A percentile compares a stretch with the other conserved stretches of the same genome.
These are phyloP conservation scores for Aproaerema taeniolella DNA, from an alignment of 2,888 invertebrate species.

Conservation along the genomic window DNA sequence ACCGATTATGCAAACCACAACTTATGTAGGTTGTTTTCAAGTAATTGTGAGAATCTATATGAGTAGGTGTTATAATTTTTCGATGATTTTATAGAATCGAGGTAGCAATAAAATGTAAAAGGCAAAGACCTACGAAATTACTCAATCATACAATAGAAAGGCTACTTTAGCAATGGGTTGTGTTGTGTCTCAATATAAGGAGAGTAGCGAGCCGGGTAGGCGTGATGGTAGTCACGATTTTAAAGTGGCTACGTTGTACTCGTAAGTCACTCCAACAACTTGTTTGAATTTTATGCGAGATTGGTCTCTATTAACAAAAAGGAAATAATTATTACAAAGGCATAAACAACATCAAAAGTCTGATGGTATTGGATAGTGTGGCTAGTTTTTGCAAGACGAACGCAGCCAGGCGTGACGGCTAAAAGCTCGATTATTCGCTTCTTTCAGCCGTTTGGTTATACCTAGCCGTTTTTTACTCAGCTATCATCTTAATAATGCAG, in stretches of 20 bases:
- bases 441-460: conserved; percentile 54
- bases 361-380: neutral
- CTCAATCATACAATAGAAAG: neutral
- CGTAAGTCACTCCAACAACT: neutral
- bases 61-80: no score
- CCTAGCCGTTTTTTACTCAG: conserved; percentile 42
- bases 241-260: no score
- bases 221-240: conserved; percentile 5
- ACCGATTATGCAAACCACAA: no score
- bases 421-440: conserved; percentile 71
- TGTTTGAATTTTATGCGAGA: neutral
- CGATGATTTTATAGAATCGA: no score
- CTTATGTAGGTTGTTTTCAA: no score
- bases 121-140: no score
- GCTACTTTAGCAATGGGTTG: neutral
- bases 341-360: neutral
- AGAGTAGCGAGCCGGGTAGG: conserved; percentile 1
- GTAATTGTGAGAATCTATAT: no score
- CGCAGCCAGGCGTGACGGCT: conserved; percentile 61
- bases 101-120: no score
- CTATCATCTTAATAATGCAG: conserved; percentile 54
- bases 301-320: conserved; percentile 4
- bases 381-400: conserved; percentile 54
- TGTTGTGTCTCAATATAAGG: neutral
- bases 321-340: neutral